Percentiles rank a stretch among this genome's conserved stretches.
Conservation (phyloP, 2,113 vertebrate genomes). For the Carettochelys insculpta region DNA sequence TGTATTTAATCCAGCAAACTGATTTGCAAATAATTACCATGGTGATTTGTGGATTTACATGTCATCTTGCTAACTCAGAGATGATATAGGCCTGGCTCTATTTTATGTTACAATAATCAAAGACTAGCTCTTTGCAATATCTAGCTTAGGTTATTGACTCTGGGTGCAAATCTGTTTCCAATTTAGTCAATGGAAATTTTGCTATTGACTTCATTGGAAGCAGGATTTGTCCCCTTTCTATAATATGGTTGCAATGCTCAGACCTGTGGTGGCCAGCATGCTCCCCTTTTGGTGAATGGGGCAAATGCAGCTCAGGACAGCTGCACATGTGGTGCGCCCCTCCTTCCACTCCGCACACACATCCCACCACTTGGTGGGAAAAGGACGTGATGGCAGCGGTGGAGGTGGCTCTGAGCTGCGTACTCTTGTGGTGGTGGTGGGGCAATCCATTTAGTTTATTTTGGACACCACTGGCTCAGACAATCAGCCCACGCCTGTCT, state of each 20-base stretch:
- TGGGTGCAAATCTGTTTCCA: not conserved
- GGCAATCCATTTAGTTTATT: no score
- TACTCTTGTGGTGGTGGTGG: no score
- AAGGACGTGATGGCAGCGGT: no score
- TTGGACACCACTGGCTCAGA: no score
- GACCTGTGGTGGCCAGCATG: no score
- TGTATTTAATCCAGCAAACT: constrained; percentile 22
- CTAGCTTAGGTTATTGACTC: not conserved
- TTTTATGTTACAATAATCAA: not conserved
- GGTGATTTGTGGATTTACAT: constrained; percentile 50
- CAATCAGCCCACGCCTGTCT: not conserved
- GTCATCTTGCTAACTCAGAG: not conserved
- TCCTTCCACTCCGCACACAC: no score
- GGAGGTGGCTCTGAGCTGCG: no score
- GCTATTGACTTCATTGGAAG: not conserved
- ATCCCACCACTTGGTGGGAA: no score
- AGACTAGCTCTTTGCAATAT: not conserved
- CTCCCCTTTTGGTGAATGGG: no score
- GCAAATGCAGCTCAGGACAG: no score
- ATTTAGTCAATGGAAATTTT: not conserved
- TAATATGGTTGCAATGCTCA: no score
- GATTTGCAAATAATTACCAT: constrained; percentile 58
- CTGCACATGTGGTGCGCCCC: no score
- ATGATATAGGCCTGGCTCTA: not conserved
- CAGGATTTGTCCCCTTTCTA: not conserved